A percentile compares a stretch with the other conserved stretches of the same genome.
phyloP scores from a whole-genome alignment of 2,797 vertebrate genomes.

The Dipus sagitta region DNA sequence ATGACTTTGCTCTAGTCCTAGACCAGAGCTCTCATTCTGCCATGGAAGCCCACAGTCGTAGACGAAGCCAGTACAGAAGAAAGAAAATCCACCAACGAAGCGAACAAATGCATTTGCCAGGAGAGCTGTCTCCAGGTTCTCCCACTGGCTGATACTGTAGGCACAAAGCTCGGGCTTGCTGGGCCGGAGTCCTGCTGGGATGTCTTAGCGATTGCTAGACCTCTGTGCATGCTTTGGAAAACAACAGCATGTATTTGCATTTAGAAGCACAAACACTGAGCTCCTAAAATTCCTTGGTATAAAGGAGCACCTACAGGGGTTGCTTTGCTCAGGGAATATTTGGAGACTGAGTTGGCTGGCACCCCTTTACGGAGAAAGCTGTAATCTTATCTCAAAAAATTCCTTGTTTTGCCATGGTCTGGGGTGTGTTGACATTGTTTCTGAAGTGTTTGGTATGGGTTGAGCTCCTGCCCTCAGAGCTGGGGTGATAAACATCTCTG shows the following conservation, averaged over 20 bases:
- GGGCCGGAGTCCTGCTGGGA: background rate
- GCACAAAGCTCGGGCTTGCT: background rate
- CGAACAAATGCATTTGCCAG: background rate
- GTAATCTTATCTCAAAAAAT: constrained; percentile 82
- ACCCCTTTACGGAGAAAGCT: constrained; percentile 68
- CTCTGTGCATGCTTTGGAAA: constrained; percentile 52
- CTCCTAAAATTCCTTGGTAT: constrained; percentile 27
- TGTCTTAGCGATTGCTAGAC: background rate
- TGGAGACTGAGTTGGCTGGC: background rate
- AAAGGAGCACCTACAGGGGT: background rate
- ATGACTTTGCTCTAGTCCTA: background rate
- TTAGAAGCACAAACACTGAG: constrained; percentile 25
- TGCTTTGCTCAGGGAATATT: background rate
- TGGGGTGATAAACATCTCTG: constrained; percentile 76
- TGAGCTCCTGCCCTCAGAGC: constrained; percentile 39
- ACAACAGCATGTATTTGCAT: constrained; percentile 5
- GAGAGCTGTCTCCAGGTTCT: background rate
- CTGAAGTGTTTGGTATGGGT: constrained; percentile 72
- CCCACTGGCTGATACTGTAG: background rate
- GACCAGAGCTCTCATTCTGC: background rate
- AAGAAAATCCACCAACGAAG: constrained; percentile 7
- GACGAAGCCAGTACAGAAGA: background rate
- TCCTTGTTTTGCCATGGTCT: constrained; percentile 74
- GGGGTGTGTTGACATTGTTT: constrained; percentile 79
- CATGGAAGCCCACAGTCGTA: background rate